A percentile compares a stretch with the other conserved stretches of the same genome.
Conservation (phyloP, 2,888 invertebrate genomes). For the Scaptomyza caliginosa region DNA sequence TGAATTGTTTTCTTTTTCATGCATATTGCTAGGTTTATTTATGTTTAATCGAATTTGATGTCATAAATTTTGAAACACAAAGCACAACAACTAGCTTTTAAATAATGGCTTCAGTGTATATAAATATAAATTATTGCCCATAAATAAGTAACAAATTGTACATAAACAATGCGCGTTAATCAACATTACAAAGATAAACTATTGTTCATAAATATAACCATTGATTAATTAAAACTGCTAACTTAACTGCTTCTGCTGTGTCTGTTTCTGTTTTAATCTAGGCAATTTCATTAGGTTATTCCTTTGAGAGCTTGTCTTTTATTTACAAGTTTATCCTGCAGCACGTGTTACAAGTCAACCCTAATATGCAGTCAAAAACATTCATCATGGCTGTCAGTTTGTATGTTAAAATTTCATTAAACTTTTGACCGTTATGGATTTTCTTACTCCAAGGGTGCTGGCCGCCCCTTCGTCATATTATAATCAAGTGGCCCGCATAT, state of each 20-base stretch:
- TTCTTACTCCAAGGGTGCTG: neutral
- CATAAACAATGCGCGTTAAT: neutral
- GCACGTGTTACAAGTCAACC: slow-evolving; percentile 32
- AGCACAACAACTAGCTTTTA: slow-evolving; percentile 1
- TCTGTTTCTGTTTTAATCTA: neutral
- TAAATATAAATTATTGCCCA: neutral
- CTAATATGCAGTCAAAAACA: slow-evolving; percentile 26
- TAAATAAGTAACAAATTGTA: too few relatives aligned
- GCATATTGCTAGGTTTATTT: slow-evolving; percentile 18
- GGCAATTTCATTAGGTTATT: slow-evolving; percentile 13
- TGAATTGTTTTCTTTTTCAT: slow-evolving; percentile 36
- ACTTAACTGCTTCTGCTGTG: neutral
- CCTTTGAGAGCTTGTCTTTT: neutral
- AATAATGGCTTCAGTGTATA: neutral
- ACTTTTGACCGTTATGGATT: slow-evolving; percentile 45
- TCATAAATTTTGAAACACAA: slow-evolving; percentile 32
- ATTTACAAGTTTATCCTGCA: slow-evolving; percentile 17
- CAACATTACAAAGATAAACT: neutral
- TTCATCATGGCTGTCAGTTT: slow-evolving; percentile 66
- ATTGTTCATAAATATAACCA: slow-evolving; percentile 5
- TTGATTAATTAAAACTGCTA: neutral
- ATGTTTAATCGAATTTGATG: slow-evolving; percentile 1
- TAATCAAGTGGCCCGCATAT: slow-evolving; percentile 64
- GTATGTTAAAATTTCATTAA: slow-evolving; percentile 70
- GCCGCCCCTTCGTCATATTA: slow-evolving; percentile 38